Base-by-base conservation (phyloP, 2,113 vertebrate genomes). In the Ascaphus truei region DNA sequence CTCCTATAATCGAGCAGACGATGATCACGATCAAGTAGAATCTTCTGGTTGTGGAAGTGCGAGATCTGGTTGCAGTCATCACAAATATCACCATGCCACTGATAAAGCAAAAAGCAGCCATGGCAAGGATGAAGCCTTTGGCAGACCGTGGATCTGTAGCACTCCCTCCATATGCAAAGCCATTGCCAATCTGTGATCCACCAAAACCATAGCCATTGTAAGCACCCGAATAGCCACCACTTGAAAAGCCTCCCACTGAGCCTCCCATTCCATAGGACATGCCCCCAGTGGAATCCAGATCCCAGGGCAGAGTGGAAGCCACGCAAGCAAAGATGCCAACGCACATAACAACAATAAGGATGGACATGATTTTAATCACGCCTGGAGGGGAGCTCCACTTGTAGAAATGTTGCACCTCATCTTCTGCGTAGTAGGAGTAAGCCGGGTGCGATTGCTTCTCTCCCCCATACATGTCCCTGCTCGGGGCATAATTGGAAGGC, bases 291-390 rank as follows among this genome's bases (percentile, higher is more conserved):
- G 75, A 23, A 55, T 93, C 83, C 1, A 89, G 87, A 78, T 96
- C 95, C 93, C 93, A 96, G 57, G 86, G 88, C 56, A 96, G 80
- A 0, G 95, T 95, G 60, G 94, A 94, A n/a, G 93, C 93, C 20
- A 96, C 92, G 11, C 94, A 96, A 50, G 91, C 95, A 76, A 96
- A 96, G 59, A 95, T 58, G 3, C 88, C 91, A 59, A 96, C 87
- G 47, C 90, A 94, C 88, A 96, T 83, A 72, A 96, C 84, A 26
- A 95, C 86, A 65, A 95, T 84, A 58, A 96, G 86, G 79, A 96
- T 84, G 1, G 82, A 80, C 45, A 96, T 45, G 29, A 96, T 95
- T 82, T 93, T 94, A 79, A 96, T 96, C 62, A 95, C 91, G n/a
- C 94, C 95, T 0, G 94, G 95, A 1, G 93, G 92, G 1, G 95